Evolutionary conservation across 2,888 invertebrate genomes (phyloP).

Genomic region (Tortrix viridana): DNA sequence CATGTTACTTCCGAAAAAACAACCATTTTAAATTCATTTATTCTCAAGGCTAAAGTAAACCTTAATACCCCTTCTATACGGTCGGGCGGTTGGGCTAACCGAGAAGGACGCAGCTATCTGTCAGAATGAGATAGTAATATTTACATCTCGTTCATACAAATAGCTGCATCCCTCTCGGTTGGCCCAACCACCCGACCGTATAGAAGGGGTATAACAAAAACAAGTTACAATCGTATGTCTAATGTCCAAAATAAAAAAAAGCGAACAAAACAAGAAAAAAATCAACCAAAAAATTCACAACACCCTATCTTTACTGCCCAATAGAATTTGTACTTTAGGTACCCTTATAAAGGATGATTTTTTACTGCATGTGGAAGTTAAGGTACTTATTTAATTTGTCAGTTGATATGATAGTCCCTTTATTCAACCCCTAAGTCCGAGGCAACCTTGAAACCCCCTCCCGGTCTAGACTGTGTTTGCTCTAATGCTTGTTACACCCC

Average conservation of each 20-base stretch:
- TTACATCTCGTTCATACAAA: too few species aligned
- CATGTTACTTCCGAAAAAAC: neutral
- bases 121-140: too few species aligned
- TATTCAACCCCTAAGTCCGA: slow-evolving; percentile 25
- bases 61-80: too few species aligned
- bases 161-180: too few species aligned
- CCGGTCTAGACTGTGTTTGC: slow-evolving; percentile 38
- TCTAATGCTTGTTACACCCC: slow-evolving; percentile 26
- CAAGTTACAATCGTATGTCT: slow-evolving; percentile 6
- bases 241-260: slow-evolving; percentile 9
- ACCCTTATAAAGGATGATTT: neutral
- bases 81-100: too few species aligned
- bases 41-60: slow-evolving; percentile 8
- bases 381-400: slow-evolving; percentile 19
- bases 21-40: neutral
- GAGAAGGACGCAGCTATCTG: too few species aligned
- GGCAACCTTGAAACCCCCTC: slow-evolving; percentile 37
- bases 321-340: neutral
- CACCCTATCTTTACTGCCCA: neutral
- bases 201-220: neutral
- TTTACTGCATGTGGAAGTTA: neutral
- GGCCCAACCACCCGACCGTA: too few species aligned
- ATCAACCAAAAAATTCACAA: neutral
- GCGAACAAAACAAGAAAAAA: slow-evolving; percentile 21
- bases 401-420: slow-evolving; percentile 34